A percentile compares a stretch with the other conserved stretches of the same genome.
Evolutionary conservation across 2,888 invertebrate species (phyloP).

Genomic region (Dryadula phaetusa): DNA sequence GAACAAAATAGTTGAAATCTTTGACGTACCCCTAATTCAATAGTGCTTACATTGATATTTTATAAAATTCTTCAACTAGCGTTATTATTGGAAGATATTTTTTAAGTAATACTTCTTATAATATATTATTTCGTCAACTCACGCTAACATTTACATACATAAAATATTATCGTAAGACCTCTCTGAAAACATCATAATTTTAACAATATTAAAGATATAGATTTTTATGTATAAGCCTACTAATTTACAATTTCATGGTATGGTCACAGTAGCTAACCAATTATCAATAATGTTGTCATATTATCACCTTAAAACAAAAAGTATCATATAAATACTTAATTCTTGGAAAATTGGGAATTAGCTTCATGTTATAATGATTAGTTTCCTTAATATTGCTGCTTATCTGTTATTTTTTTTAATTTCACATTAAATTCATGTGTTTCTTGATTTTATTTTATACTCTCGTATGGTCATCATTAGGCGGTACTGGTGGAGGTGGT

Average conservation of each 20-base stretch:
- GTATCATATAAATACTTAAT: background rate
- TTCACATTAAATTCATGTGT: background rate
- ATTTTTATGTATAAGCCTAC: conserved; percentile 6
- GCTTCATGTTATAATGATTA: background rate
- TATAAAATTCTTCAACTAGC: background rate
- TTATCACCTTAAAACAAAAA: background rate
- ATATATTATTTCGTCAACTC: background rate
- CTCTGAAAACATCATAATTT: conserved; percentile 16
- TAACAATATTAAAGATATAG: background rate
- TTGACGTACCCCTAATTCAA: conserved; percentile 1
- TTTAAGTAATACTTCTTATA: background rate
- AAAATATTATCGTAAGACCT: conserved; percentile 6
- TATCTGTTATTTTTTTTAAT: background rate
- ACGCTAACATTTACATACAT: conserved; percentile 6
- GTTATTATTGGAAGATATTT: conserved; percentile 3
- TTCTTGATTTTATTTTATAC: conserved; percentile 37
- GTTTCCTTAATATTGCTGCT: background rate
- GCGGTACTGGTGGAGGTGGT: conserved; percentile 65
- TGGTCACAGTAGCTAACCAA: background rate
- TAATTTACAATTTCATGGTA: conserved; percentile 1
- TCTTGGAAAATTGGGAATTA: background rate
- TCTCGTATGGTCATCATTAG: conserved; percentile 57
- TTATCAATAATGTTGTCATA: background rate
- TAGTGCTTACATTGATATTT: background rate
- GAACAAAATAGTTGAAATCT: conserved; percentile 1